phyloP scores from a whole-genome alignment of 2,888 invertebrate species.

The Adelphocoris suturalis region DNA sequence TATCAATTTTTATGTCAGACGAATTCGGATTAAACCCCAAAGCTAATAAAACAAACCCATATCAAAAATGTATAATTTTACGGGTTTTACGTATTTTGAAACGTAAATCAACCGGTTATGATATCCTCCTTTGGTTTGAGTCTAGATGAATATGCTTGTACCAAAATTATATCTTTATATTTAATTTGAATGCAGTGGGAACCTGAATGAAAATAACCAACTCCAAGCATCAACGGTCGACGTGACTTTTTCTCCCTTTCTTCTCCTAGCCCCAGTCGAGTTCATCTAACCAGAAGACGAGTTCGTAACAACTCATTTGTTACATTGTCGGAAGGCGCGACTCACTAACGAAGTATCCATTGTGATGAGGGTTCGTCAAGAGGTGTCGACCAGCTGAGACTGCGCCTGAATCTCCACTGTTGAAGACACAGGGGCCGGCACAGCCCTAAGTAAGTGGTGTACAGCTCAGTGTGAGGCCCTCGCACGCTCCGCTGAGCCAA shows the following conservation, averaged over 20 bases:
- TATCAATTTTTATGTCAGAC: too few relatives aligned
- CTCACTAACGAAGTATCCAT: slow-evolving; percentile 65
- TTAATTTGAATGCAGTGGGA: slow-evolving; percentile 1
- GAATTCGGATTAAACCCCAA: too few relatives aligned
- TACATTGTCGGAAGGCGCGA: slow-evolving; percentile 62
- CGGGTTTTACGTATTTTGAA: too few relatives aligned
- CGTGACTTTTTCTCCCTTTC: not conserved
- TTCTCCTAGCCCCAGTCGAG: slow-evolving; percentile 2
- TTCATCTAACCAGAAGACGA: slow-evolving; percentile 60
- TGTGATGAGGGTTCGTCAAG: slow-evolving; percentile 2
- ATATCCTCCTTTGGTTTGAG: too few relatives aligned
- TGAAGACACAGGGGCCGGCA: slow-evolving; percentile 13
- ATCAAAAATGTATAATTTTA: too few relatives aligned
- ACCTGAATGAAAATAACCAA: slow-evolving; percentile 7
- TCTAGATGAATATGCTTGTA: too few relatives aligned
- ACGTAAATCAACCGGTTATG: too few relatives aligned
- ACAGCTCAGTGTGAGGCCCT: slow-evolving; percentile 57
- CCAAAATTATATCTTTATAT: too few relatives aligned
- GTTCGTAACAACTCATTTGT: slow-evolving; percentile 67
- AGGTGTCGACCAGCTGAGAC: slow-evolving; percentile 58
- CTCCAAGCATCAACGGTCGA: slow-evolving; percentile 46
- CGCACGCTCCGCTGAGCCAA: slow-evolving; percentile 72
- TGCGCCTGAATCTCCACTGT: not conserved
- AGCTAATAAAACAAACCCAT: too few relatives aligned
- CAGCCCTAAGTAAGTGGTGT: slow-evolving; percentile 72